phyloP scores from a whole-genome alignment of 2,113 vertebrate genomes.

The Calidris pygmaea region DNA sequence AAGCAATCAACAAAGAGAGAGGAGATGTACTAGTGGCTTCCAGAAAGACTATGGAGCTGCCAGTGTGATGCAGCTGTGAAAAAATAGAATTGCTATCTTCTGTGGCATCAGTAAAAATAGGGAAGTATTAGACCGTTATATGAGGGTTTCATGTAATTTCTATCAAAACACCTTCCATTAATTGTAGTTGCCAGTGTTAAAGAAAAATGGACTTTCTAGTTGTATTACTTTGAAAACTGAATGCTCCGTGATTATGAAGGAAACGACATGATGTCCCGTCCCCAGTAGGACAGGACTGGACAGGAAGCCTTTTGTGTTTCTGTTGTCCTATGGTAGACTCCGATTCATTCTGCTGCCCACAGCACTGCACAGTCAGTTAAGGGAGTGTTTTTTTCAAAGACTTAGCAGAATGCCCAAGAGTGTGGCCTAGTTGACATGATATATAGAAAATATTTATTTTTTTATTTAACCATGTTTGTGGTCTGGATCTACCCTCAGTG shows the following conservation, averaged over 20 bases:
- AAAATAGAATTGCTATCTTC: not conserved
- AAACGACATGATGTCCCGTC: rapidly evolving
- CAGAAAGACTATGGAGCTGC: not conserved
- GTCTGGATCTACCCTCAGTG: not conserved
- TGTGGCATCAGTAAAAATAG: not conserved
- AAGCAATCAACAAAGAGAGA: not conserved
- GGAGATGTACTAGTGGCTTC: not conserved
- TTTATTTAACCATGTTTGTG: not conserved
- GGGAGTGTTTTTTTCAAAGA: not conserved
- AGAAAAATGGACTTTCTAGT: not conserved
- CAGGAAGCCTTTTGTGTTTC: not conserved
- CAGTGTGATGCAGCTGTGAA: not conserved
- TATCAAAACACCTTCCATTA: not conserved
- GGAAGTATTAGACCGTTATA: not conserved
- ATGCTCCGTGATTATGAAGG: not conserved
- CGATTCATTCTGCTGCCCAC: not conserved
- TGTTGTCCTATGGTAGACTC: not conserved
- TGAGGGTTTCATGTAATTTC: not conserved
- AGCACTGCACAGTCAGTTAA: not conserved
- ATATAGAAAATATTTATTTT: not conserved
- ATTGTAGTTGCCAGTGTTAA: not conserved
- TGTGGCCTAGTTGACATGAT: not conserved
- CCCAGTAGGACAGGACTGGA: not conserved
- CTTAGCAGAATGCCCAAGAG: not conserved
- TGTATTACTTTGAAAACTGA: not conserved